phyloP scores from a whole-genome alignment of 2,888 invertebrate species.

The Atherix ibis region DNA sequence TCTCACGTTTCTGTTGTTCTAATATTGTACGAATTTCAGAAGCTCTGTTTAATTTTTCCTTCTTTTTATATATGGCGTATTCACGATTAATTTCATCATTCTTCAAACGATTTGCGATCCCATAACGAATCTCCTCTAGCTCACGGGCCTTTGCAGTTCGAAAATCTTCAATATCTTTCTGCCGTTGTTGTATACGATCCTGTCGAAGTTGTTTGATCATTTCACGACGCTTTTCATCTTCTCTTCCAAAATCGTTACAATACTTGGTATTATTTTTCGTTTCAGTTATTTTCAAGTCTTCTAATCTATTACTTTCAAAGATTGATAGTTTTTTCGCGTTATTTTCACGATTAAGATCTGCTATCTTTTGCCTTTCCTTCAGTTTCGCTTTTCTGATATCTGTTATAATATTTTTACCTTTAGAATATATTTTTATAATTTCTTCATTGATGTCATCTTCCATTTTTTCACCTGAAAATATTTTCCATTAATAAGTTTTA shows the following conservation, averaged over 20 bases:
- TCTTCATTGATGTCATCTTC: slow-evolving; percentile 32
- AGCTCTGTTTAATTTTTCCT: slow-evolving; percentile 16
- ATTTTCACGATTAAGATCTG: slow-evolving; percentile 26
- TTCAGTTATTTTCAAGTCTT: too few species aligned
- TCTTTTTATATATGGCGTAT: slow-evolving; percentile 16
- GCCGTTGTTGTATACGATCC: slow-evolving; percentile 21
- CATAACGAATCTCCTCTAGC: slow-evolving; percentile 16
- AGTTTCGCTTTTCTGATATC: slow-evolving; percentile 28
- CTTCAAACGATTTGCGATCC: slow-evolving; percentile 21
- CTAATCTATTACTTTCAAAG: too few species aligned
- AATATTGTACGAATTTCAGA: slow-evolving; percentile 7
- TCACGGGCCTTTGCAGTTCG: slow-evolving; percentile 15
- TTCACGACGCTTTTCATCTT: too few species aligned
- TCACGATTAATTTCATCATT: slow-evolving; percentile 18
- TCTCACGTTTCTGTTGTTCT: slow-evolving; percentile 16
- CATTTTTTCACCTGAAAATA: slow-evolving; percentile 18
- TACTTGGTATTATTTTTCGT: too few species aligned
- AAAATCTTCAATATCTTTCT: slow-evolving; percentile 18
- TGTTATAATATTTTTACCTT: slow-evolving; percentile 33
- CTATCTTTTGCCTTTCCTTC: slow-evolving; percentile 27
- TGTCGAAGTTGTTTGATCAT: slow-evolving; percentile 20
- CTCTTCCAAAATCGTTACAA: too few species aligned
- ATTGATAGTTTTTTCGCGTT: too few species aligned
- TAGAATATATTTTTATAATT: slow-evolving; percentile 32
- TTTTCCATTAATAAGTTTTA: too few species aligned